phyloP scores from a whole-genome alignment of 1,140 invertebrate species.

The Leptinotarsa defecta region DNA sequence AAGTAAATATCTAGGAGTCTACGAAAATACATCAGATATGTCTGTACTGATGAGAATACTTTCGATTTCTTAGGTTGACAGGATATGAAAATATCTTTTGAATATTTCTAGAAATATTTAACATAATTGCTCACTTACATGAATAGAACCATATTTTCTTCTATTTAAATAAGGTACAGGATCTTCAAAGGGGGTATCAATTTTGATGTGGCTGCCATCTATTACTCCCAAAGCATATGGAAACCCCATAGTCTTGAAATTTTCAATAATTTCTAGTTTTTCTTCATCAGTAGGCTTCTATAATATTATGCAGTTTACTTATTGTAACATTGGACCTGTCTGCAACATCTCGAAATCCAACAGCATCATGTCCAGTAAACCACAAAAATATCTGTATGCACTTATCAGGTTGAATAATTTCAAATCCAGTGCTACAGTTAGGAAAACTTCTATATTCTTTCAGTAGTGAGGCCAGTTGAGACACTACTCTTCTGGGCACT shows the following conservation, averaged over 20 bases:
- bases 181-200: constrained; percentile 20
- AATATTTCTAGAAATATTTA: background rate
- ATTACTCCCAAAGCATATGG: constrained; percentile 28
- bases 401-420: constrained; percentile 34
- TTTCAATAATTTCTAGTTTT: constrained; percentile 36
- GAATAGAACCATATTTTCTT: constrained; percentile 44
- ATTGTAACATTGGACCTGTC: constrained; percentile 48
- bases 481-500: background rate
- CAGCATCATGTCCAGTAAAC: constrained; percentile 50
- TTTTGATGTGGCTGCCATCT: constrained; percentile 25
- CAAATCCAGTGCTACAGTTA: background rate
- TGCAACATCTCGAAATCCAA: constrained; percentile 46
- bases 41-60: background rate
- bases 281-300: constrained; percentile 34
- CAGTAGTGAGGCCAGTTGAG: background rate
- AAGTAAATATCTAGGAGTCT: background rate
- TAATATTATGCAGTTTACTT: constrained; percentile 34
- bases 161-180: constrained; percentile 36
- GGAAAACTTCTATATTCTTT: background rate
- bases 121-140: constrained; percentile 25
- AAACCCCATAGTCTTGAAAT: constrained; percentile 43
- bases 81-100: background rate
- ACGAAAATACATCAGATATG: background rate
- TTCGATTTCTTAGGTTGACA: background rate
- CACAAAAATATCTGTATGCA: constrained; percentile 46